These are phyloP conservation scores for Macrosiphum euphorbiae DNA, from an alignment of 2,888 invertebrate genomes.

Conservation along the genomic window DNA sequence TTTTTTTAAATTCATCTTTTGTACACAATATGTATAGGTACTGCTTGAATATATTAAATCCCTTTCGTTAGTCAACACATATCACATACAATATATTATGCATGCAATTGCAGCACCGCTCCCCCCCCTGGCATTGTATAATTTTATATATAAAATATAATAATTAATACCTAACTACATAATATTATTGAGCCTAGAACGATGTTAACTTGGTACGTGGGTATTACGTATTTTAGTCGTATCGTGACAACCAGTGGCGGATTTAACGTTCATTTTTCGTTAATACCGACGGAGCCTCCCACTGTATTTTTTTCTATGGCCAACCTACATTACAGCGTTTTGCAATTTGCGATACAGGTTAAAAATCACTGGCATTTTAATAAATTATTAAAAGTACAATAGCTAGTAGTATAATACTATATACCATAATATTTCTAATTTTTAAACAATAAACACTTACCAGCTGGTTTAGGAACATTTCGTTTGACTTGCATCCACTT, in stretches of 20 bases:
- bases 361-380: background rate
- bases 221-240: background rate
- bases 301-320: background rate
- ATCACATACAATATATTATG: background rate
- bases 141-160: background rate
- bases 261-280: background rate
- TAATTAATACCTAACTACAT: background rate
- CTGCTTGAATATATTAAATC: background rate
- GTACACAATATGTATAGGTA: background rate
- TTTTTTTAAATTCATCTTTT: background rate
- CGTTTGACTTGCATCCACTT: slow-evolving; percentile 99
- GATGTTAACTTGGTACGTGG: background rate
- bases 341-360: background rate
- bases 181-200: background rate
- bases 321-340: background rate
- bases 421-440: background rate
- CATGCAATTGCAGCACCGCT: background rate
- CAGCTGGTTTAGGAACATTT: slow-evolving; percentile 93
- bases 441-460: slow-evolving; percentile 74
- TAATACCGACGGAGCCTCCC: background rate
- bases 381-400: background rate
- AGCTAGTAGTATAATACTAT: background rate
- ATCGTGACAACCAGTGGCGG: background rate
- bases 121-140: background rate
- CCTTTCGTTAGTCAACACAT: background rate